Percentiles rank a stretch among this genome's conserved stretches.
phyloP scores from a whole-genome alignment of 2,888 invertebrate genomes.

The Neelides folsomi region DNA sequence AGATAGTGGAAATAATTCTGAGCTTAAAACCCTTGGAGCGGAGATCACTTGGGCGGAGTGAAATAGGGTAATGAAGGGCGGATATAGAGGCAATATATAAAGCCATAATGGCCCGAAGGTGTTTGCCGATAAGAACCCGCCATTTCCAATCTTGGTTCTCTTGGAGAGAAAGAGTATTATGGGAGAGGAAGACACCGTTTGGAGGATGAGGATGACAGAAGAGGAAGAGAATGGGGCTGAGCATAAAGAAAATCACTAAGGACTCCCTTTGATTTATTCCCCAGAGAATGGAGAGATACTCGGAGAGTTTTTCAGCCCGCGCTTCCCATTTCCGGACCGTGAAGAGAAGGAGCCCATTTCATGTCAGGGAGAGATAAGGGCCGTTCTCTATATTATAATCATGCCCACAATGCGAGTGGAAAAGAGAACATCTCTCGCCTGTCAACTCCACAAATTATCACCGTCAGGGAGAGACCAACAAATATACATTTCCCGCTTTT shows the following conservation, averaged over 20 bases:
- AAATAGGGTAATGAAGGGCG: slow-evolving; percentile 31
- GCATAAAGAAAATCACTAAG: neutral
- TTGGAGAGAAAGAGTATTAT: slow-evolving; percentile 1
- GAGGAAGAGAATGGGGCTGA: slow-evolving; percentile 10
- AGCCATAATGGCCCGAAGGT: slow-evolving; percentile 32
- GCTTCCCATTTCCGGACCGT: slow-evolving; percentile 27
- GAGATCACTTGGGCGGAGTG: slow-evolving; percentile 1
- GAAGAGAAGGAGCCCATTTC: slow-evolving; percentile 16
- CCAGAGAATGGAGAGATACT: slow-evolving; percentile 7
- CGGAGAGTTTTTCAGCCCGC: slow-evolving; percentile 4
- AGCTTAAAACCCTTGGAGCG: neutral
- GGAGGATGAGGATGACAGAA: neutral
- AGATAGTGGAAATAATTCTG: neutral
- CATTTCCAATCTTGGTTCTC: slow-evolving; percentile 12
- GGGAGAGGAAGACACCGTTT: slow-evolving; percentile 7
- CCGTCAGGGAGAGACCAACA: slow-evolving; percentile 2
- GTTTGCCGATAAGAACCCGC: slow-evolving; percentile 21
- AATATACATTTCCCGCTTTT: slow-evolving; percentile 7
- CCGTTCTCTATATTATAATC: slow-evolving; percentile 22
- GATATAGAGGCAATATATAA: slow-evolving; percentile 32
- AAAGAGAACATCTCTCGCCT: slow-evolving; percentile 19
- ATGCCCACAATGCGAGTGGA: slow-evolving; percentile 22
- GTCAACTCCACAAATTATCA: slow-evolving; percentile 19
- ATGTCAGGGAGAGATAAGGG: slow-evolving; percentile 23
- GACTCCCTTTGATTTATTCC: neutral